Conservation (phyloP, 2,888 invertebrate species). For the Cerastis rubricosa region DNA sequence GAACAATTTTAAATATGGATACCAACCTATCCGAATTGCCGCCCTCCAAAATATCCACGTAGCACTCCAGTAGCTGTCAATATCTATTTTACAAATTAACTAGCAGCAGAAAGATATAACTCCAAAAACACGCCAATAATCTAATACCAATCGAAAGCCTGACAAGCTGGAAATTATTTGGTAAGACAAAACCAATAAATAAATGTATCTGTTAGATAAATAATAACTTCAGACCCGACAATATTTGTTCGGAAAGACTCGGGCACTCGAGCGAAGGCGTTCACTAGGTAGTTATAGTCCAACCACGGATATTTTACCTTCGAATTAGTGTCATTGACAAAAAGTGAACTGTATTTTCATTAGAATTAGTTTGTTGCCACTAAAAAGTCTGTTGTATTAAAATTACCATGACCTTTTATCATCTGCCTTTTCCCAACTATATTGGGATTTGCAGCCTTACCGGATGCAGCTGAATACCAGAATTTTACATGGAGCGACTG, state of each 20-base stretch:
- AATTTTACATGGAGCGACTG: too few species aligned
- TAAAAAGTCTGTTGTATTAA: background rate
- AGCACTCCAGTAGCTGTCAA: constrained; percentile 8
- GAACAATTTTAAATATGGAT: background rate
- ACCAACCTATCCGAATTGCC: too few species aligned
- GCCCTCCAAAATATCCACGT: background rate
- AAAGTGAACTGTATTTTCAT: background rate
- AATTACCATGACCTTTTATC: too few species aligned
- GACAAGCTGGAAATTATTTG: constrained; percentile 53
- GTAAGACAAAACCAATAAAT: constrained; percentile 55
- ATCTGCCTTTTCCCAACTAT: too few species aligned
- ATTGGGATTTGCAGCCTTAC: too few species aligned
- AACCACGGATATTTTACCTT: background rate
- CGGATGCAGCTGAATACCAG: too few species aligned
- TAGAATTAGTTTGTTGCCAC: background rate
- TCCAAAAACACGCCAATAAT: constrained; percentile 16
- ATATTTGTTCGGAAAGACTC: constrained; percentile 47
- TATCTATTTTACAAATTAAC: background rate
- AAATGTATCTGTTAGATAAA: constrained; percentile 36
- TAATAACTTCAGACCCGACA: constrained; percentile 32
- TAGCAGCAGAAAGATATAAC: background rate
- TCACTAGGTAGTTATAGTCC: background rate
- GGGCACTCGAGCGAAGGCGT: constrained; percentile 1
- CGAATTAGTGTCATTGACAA: background rate
- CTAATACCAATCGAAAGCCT: constrained; percentile 20